phyloP scores from a whole-genome alignment of 2,797 vertebrate genomes.

The Melanitta fusca region DNA sequence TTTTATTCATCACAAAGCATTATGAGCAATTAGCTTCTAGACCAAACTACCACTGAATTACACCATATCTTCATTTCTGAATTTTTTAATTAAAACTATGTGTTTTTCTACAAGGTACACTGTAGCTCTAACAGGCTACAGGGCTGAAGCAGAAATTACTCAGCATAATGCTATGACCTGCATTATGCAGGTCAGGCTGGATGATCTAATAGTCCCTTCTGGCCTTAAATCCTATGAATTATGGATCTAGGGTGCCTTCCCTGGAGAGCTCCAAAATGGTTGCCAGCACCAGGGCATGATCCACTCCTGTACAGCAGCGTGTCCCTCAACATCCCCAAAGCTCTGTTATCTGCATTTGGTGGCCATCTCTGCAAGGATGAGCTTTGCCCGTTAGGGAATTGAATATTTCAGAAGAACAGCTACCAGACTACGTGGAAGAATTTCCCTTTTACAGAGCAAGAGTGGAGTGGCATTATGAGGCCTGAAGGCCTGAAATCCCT shows the following conservation, averaged over 20 bases:
- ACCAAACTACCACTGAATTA: not conserved
- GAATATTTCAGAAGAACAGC: not conserved
- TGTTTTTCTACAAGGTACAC: not conserved
- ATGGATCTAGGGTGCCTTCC: not conserved
- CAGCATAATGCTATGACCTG: not conserved
- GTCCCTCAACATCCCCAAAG: not conserved
- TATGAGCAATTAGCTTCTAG: not conserved
- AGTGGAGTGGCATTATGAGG: not conserved
- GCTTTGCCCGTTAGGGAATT: not conserved
- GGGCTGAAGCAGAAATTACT: conserved; percentile 23
- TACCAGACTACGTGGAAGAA: not conserved
- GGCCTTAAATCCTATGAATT: conserved; percentile 27
- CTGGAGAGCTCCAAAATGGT: not conserved
- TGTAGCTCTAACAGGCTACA: not conserved
- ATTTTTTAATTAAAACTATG: not conserved
- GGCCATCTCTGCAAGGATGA: not conserved
- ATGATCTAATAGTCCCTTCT: conserved; percentile 14
- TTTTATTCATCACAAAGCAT: not conserved
- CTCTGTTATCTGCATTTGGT: not conserved
- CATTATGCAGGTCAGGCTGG: not conserved
- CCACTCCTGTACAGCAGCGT: not conserved
- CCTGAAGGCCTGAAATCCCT: not conserved
- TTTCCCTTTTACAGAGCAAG: not conserved
- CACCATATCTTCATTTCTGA: not conserved
- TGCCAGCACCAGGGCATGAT: not conserved